These are phyloP conservation scores for Scrobipalpa costella DNA, from an alignment of 2,888 invertebrate genomes.

Conservation along the genomic window DNA sequence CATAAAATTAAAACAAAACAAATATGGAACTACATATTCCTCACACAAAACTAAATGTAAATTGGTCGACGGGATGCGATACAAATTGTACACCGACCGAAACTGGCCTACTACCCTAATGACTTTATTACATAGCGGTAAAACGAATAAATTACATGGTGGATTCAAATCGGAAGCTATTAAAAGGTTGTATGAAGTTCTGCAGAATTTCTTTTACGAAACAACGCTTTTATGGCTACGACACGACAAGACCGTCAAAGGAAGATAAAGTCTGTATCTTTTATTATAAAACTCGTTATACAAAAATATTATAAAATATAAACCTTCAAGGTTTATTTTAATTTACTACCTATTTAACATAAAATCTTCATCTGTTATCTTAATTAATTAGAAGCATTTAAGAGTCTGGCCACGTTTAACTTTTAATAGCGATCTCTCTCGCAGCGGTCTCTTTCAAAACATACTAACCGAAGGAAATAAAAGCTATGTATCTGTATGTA, in stretches of 20 bases:
- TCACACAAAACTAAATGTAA: constrained; percentile 12
- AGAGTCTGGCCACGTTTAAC: too few species aligned
- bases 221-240: not conserved
- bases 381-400: too few species aligned
- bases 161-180: constrained; percentile 3
- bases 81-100: constrained; percentile 3
- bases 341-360: too few species aligned
- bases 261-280: not conserved
- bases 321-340: too few species aligned
- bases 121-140: constrained; percentile 8
- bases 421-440: too few species aligned
- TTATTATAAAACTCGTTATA: too few species aligned
- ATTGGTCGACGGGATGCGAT: not conserved
- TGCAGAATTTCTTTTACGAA: not conserved
- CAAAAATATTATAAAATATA: too few species aligned
- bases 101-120: constrained; percentile 12
- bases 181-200: constrained; percentile 4
- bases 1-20: constrained; percentile 1
- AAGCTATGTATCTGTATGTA: too few species aligned
- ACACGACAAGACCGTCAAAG: not conserved
- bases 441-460: too few species aligned
- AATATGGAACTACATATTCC: constrained; percentile 1
- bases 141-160: constrained; percentile 7
- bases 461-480: too few species aligned
- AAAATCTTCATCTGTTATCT: too few species aligned